Evolutionary conservation across 2,113 vertebrate species (phyloP).

Genomic region (Rhinogobius similis): DNA sequence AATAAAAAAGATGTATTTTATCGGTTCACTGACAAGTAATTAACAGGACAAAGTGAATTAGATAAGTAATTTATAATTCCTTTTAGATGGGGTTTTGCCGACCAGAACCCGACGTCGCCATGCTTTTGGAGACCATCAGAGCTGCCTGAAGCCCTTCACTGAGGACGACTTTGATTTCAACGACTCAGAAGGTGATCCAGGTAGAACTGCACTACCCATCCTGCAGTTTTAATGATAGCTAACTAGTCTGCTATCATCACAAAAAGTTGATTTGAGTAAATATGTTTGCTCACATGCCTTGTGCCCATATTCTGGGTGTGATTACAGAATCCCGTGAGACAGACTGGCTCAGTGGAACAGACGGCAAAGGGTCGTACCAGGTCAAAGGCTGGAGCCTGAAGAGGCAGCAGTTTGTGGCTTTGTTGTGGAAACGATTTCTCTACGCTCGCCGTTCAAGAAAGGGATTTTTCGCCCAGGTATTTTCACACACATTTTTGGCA

Average conservation of each 20-base stretch:
- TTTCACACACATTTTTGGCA: not conserved
- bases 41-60: not conserved
- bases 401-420: conserved; percentile 93
- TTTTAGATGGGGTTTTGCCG: conserved; percentile 89
- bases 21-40: not conserved
- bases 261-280: not conserved
- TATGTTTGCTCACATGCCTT: conserved; percentile 9
- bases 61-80: not conserved
- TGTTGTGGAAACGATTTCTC: conserved; percentile 95
- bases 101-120: conserved; percentile 87
- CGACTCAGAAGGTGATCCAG: conserved; percentile 94
- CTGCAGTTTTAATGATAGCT: conserved; percentile 37
- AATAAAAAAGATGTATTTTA: not conserved
- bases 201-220: conserved; percentile 62
- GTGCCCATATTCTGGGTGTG: not conserved
- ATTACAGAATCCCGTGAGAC: conserved; percentile 93
- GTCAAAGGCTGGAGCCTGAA: conserved; percentile 95
- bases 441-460: conserved; percentile 93
- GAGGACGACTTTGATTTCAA: conserved; percentile 95
- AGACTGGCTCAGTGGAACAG: conserved; percentile 90
- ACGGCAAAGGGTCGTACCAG: conserved; percentile 95
- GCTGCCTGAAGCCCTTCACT: conserved; percentile 94
- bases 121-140: conserved; percentile 94
- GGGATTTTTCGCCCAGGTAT: conserved; percentile 96
- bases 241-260: conserved; percentile 17